Conservation (phyloP, 2,113 vertebrate genomes). For the Engystomops pustulosus region DNA sequence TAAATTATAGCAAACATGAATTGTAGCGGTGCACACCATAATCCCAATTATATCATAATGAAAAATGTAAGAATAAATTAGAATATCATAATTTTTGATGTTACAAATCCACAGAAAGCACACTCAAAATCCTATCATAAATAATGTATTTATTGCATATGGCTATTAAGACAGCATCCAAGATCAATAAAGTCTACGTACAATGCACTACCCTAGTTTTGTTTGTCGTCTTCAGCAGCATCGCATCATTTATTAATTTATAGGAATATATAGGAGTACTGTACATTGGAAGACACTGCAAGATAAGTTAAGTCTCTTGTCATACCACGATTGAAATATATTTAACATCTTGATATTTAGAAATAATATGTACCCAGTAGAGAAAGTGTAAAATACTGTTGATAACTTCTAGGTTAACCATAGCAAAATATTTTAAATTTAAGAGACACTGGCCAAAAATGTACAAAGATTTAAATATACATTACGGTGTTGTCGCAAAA, state of each 20-base stretch:
- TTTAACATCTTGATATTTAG: slow-evolving; percentile 86
- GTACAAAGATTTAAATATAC: slow-evolving; percentile 90
- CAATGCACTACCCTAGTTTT: slow-evolving; percentile 88
- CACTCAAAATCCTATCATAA: slow-evolving; percentile 81
- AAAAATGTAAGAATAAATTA: slow-evolving; percentile 29
- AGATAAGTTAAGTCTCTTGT: slow-evolving; percentile 82
- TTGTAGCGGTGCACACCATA: not conserved
- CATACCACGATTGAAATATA: slow-evolving; percentile 80
- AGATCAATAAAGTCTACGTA: slow-evolving; percentile 93
- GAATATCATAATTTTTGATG: not conserved
- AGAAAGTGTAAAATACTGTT: slow-evolving; percentile 89
- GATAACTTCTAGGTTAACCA: slow-evolving; percentile 87
- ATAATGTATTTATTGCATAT: slow-evolving; percentile 98
- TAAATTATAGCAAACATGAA: slow-evolving; percentile 23
- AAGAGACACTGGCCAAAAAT: slow-evolving; percentile 85
- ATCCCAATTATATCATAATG: slow-evolving; percentile 12
- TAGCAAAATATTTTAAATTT: slow-evolving; percentile 90
- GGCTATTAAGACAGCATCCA: slow-evolving; percentile 89
- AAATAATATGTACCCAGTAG: slow-evolving; percentile 81
- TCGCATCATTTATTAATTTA: slow-evolving; percentile 74
- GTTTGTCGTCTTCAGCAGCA: slow-evolving; percentile 86
- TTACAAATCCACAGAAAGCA: slow-evolving; percentile 59
- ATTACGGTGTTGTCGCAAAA: slow-evolving; percentile 86
- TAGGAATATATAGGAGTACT: slow-evolving; percentile 64
- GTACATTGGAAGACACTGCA: slow-evolving; percentile 93